Conservation (phyloP, 2,888 invertebrate species). For the Rhingia campestris region DNA sequence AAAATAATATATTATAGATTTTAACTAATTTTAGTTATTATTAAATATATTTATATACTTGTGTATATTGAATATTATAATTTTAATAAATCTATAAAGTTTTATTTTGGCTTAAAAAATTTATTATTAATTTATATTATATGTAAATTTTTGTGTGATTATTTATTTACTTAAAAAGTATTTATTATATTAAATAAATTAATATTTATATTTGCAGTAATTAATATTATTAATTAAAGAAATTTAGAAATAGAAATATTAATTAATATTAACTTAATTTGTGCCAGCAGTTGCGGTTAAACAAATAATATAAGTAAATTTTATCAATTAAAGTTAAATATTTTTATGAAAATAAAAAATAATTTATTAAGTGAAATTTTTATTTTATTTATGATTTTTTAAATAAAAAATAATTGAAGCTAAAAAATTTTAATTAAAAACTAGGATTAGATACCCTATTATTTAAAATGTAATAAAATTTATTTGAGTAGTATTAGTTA, state of each 20-base stretch:
- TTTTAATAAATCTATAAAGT: constrained; percentile 82
- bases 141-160: constrained; percentile 84
- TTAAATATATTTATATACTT: too few species aligned
- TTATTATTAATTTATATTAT: constrained; percentile 84
- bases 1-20: constrained; percentile 5
- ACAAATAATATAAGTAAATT: constrained; percentile 85
- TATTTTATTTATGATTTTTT: constrained; percentile 83
- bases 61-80: too few species aligned
- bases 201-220: constrained; percentile 82
- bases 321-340: constrained; percentile 82
- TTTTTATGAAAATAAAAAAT: constrained; percentile 80
- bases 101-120: constrained; percentile 83
- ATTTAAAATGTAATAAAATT: constrained; percentile 82
- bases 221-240: constrained; percentile 85
- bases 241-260: constrained; percentile 86
- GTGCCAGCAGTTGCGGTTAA: constrained; percentile 89
- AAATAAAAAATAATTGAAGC: constrained; percentile 81
- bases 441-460: constrained; percentile 89
- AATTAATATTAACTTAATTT: constrained; percentile 85
- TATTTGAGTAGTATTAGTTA: constrained; percentile 85
- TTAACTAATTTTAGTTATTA: constrained; percentile 6
- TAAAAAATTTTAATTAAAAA: constrained; percentile 83
- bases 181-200: constrained; percentile 83
- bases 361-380: constrained; percentile 85
- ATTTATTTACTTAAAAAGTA: too few species aligned